Percentiles rank a stretch among this genome's conserved stretches.
Conservation (phyloP, 2,888 invertebrate species). For the Phytoseiulus persimilis region DNA sequence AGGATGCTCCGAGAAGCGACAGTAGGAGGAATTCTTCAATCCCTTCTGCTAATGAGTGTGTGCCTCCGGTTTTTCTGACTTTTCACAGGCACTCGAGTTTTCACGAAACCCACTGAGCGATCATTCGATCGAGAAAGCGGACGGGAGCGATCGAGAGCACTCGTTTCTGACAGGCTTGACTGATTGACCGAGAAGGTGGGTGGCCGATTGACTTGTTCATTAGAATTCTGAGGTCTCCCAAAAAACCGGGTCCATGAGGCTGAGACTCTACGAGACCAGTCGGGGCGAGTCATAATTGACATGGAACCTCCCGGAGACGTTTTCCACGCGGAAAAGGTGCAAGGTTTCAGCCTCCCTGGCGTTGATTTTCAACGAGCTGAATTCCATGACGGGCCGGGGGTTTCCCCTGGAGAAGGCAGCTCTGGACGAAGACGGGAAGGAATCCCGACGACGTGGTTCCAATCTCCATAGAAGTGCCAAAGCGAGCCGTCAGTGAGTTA, state of each 20-base stretch:
- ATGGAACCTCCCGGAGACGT: too few relatives aligned
- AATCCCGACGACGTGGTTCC: neutral
- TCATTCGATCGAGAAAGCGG: neutral
- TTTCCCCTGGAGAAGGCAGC: too few relatives aligned
- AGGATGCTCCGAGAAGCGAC: neutral
- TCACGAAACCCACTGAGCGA: neutral
- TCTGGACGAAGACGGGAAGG: neutral
- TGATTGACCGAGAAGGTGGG: neutral
- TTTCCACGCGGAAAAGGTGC: too few relatives aligned
- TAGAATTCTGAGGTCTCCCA: neutral
- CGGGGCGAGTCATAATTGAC: neutral
- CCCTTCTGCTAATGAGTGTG: neutral
- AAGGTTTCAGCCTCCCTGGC: too few relatives aligned
- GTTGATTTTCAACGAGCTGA: too few relatives aligned
- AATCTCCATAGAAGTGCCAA: neutral
- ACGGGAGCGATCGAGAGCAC: neutral
- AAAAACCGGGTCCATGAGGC: neutral
- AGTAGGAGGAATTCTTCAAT: neutral
- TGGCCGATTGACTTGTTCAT: neutral
- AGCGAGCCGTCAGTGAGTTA: neutral
- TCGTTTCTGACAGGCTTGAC: neutral
- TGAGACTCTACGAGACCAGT: neutral
- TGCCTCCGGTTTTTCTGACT: neutral
- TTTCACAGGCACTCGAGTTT: neutral
- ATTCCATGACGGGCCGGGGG: too few relatives aligned